phyloP scores from a whole-genome alignment of 2,113 vertebrate genomes.

The Prunella fulvescens region DNA sequence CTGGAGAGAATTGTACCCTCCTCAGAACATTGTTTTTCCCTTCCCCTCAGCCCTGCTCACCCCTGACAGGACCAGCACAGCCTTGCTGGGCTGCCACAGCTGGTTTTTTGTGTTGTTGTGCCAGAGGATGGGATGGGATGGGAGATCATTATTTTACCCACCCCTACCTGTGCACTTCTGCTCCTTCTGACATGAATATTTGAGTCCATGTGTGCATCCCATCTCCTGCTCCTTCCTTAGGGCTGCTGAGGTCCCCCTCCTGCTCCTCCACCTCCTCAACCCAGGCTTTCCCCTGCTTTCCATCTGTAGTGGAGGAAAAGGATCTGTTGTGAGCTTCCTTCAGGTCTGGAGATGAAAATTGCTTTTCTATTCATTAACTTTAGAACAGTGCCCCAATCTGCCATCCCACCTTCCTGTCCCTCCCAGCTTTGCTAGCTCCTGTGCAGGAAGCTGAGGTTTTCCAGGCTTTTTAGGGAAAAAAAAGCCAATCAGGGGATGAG shows the following conservation, averaged over 20 bases:
- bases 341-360: not conserved
- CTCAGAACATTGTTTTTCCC: slow-evolving; percentile 69
- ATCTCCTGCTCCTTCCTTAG: not conserved
- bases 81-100: not conserved
- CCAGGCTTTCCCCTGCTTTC: not conserved
- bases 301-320: not conserved
- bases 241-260: not conserved
- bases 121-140: not conserved
- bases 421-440: not conserved
- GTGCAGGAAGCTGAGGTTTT: not conserved
- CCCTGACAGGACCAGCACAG: not conserved
- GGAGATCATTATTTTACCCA: not conserved
- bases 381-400: not conserved
- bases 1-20: slow-evolving; percentile 68
- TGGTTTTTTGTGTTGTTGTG: not conserved
- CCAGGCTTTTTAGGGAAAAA: not conserved
- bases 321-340: not conserved
- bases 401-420: not conserved
- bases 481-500: not conserved
- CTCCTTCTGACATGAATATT: not conserved
- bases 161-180: not conserved
- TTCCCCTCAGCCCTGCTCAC: not conserved
- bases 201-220: not conserved
- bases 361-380: not conserved
- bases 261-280: not conserved